Base-by-base conservation (phyloP, 1,140 invertebrate species). In the Sitophilus oryzae region DNA sequence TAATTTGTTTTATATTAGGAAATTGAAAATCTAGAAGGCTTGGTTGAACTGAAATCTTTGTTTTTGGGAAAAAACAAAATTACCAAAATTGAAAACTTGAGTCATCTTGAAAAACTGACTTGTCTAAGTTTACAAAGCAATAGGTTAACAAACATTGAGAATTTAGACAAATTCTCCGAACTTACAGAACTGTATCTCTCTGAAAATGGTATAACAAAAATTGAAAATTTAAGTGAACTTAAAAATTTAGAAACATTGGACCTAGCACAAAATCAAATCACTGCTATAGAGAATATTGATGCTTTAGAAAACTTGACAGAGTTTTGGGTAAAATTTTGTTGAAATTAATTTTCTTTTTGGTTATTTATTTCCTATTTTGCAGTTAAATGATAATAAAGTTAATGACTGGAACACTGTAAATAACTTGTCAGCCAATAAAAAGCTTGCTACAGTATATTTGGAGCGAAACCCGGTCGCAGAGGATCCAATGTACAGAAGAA, bases 21-120 rank as follows among this genome's bases (percentile, higher is more conserved):
- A 69, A 92, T 96, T 59, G 86, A 91, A 71, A 93, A 95, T 75
- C 70, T 96, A 5, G 82, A 89, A 20, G 80, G 79, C 14, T 70
- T 96, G 19, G 75, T 75, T 11, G 85, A 85, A 63, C 72, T 97
- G 16, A 83, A 80, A 15, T 81, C 84, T 65, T 72, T 96, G 1
- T 96, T 86, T 72, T 72, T 99, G 41, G 95, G 96, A 0, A 98
- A 98, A 72, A 99, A 99, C 72, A 98, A 98, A 80, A 94, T 99
- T 48, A 76, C 77, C 0, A 88, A 89, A 75, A 86, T 99, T 37
- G 77, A 93, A 69, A 93, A 95, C 69, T 70, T 99, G 10, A 85
- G 86, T 37, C 76, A 76, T n/a, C 73, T 98, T 15, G 74, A 74
- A 3, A 84, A 87, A 52, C 75, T 99, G 20, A 82, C 83, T 57